Evolutionary conservation across 37 sponge, comb jelly and placozoan species (phyloP).

Genomic region (Haliclona indistincta): DNA sequence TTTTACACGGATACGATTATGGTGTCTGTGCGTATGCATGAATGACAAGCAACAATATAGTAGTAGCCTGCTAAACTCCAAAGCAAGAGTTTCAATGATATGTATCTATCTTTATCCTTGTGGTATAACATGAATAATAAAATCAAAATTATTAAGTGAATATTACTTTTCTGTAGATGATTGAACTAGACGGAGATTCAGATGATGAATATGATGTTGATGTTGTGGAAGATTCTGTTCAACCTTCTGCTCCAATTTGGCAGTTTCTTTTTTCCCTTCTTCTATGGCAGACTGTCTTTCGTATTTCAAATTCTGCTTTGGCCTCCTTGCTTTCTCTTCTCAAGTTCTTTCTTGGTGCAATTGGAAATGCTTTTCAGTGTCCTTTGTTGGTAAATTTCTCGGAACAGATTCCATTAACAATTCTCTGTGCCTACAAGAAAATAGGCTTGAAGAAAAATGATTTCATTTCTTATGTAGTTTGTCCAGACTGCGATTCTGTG

Average conservation of each 20-base stretch:
- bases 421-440: not conserved
- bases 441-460: not conserved
- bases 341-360: slow-evolving; percentile 16
- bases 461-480: slow-evolving; percentile 51
- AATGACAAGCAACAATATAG: no score
- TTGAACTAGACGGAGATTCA: not conserved
- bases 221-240: not conserved
- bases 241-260: slow-evolving; percentile 36
- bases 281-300: slow-evolving; percentile 49
- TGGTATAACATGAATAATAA: no score
- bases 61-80: no score
- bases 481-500: slow-evolving; percentile 51
- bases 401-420: not conserved
- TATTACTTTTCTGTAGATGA: no score
- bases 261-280: slow-evolving; percentile 32
- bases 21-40: no score
- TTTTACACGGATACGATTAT: no score
- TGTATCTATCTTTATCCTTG: no score
- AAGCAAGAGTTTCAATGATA: no score
- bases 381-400: slow-evolving; percentile 1
- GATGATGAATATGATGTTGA: not conserved
- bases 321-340: slow-evolving; percentile 16
- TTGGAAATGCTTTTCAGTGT: slow-evolving; percentile 33
- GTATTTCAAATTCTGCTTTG: slow-evolving; percentile 39
- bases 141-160: no score